A percentile compares a stretch with the other conserved stretches of the same genome.
Conservation (phyloP, 2,888 invertebrate species). For the Lycocerus yunnanus region DNA sequence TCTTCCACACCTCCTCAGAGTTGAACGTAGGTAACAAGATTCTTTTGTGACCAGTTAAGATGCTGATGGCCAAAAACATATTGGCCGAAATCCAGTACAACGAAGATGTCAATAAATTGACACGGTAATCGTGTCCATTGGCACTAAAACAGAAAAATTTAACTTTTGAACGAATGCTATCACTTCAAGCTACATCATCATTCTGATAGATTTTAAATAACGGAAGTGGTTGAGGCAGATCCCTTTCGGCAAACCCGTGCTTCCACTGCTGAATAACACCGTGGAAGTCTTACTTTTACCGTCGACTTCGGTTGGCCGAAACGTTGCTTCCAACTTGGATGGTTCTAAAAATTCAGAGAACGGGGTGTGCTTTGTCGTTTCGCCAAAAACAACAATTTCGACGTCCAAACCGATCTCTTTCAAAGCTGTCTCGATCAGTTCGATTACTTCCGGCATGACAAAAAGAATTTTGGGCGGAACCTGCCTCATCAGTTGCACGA, state of each 20-base stretch:
- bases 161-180: background rate
- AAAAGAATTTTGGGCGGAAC: constrained; percentile 24
- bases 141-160: background rate
- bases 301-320: constrained; percentile 22
- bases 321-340: constrained; percentile 23
- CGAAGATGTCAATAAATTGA: constrained; percentile 31
- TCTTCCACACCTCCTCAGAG: background rate
- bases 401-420: background rate
- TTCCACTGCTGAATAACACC: constrained; percentile 41
- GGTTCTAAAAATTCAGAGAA: constrained; percentile 15
- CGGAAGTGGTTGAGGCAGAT: constrained; percentile 36
- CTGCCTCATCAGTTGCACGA: constrained; percentile 36
- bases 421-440: constrained; percentile 1
- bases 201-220: background rate
- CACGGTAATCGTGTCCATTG: background rate
- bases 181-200: background rate
- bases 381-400: constrained; percentile 21
- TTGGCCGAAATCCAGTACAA: constrained; percentile 45
- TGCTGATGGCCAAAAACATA: constrained; percentile 29
- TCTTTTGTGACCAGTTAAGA: constrained; percentile 36
- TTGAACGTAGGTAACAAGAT: constrained; percentile 36
- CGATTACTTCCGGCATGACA: background rate
- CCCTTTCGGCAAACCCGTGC: constrained; percentile 39
- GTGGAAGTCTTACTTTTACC: constrained; percentile 28
- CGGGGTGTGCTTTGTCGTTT: constrained; percentile 20